Evolutionary conservation across 2,797 vertebrate genomes (phyloP), one percentile per base, ranked within the genome.

Genomic region (Macroramphosus scolopax): DNA sequence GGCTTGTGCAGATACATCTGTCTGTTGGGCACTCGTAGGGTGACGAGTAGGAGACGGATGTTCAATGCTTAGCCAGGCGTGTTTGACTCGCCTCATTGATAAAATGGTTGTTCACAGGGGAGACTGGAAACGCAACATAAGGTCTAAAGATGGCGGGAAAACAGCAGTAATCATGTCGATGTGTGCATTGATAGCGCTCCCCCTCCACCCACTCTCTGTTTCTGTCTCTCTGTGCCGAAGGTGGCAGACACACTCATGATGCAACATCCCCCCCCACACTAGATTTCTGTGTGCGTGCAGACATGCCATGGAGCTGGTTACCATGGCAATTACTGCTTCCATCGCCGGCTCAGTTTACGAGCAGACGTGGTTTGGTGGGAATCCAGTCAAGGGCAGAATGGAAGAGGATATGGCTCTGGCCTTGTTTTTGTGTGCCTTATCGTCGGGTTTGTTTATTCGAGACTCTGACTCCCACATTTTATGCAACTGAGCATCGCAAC

Each of bases 311-410:
- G 68, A 77, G 70, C 54, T 10, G 1, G 85, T 87, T 76, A 32
- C 84, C 73, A 79, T 73, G 69, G 85, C 61, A 81, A 89, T 83
- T 64, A 12, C 72, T 44, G 55, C 68, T 50, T 80, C 63, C 7
- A 33, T 55, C 37, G 5, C 52, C 11, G 20, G 50, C 46, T 38
- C 57, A 60, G 56, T 58, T 63, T 59, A 17, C 30, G 4, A 12
- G 32, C 39, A 6, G 34, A 15, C 10, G 12, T 14, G 33, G 58
- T 49, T 68, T 44, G 49, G 58, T 76, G 60, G 60, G 44, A 77
- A 59, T n/a, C 15, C 42, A 34, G 46, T 58, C 31, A 12, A 17
- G 45, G 35, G 42, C 14, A 53, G 31, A 39, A 9, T 28, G 44
- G 42, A 51, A 50, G 42, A 68, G 54, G 48, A 59, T 63, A 43